Base-by-base conservation (phyloP, 2,888 invertebrate genomes). In the Nasonia oneida region DNA sequence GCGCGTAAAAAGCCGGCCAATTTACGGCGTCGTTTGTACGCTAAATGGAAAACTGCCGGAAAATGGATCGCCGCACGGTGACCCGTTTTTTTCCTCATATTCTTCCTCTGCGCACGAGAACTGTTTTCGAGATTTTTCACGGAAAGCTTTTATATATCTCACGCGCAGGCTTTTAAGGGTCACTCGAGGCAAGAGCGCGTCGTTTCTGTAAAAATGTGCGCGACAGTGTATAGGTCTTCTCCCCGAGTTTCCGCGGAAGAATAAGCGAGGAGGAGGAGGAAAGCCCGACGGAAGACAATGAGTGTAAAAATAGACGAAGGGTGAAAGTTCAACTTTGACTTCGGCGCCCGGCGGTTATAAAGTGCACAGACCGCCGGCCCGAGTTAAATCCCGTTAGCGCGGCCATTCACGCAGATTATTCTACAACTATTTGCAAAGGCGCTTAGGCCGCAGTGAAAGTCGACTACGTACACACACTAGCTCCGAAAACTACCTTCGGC, bases 301-400 rank as follows among this genome's bases (percentile, higher is more conserved):
- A 12, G 64, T 29, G 23, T 64, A 64, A 64, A 64, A 64, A 64
- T 64, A 64, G 64, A 64, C 8, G 33, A 67, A 67, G 33, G 33
- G 33, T 18, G 57, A 78, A 78, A 61, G 64, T 78, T 78, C 29
- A 78, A 78, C 67, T 67, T 78, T 78, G 78, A 67, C 67, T 67
- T 18, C 2, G 29, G 15, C 15, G n/a, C 57, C 57, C 53, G 23
- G 64, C 8, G 42, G 42, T 8, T 67, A 50, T n/a, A 29, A 3
- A 75, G 3, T 50, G 74, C 29, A 10, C 15, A 73, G 29, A 29
- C 29, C 29, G 29, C n/a, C 14, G 39, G 2, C 42, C n/a, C 23
- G 29, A 79, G 39, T 23, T 42, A 10, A 29, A 2, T 64, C 42
- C 77, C 8, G 77, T 64, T 57, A 37, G 37, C 37, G 37, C 37